Conservation (phyloP, 2,797 vertebrate genomes). For the Pachyuromys duprasi region DNA sequence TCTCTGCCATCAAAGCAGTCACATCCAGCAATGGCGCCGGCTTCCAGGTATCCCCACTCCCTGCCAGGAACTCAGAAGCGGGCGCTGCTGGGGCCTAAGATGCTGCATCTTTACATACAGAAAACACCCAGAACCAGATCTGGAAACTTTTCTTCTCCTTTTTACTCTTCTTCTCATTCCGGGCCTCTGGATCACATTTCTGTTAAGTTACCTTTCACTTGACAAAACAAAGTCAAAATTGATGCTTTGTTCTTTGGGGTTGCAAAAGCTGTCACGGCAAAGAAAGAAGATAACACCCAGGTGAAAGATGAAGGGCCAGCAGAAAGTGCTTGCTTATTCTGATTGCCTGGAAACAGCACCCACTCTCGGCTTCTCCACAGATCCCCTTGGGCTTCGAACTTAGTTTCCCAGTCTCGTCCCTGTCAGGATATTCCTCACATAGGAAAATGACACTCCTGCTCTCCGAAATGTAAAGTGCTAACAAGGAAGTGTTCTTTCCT, state of each 20-base stretch:
- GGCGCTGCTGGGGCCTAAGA: background rate
- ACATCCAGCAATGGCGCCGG: background rate
- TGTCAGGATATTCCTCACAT: background rate
- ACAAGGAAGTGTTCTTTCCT: slow-evolving; percentile 19
- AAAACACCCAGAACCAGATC: background rate
- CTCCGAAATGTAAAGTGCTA: slow-evolving; percentile 16
- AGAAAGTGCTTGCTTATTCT: background rate
- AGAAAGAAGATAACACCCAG: background rate
- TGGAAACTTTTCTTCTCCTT: background rate
- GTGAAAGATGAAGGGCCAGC: background rate
- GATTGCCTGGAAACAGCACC: background rate
- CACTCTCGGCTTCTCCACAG: background rate
- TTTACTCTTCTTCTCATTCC: background rate
- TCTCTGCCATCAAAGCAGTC: background rate
- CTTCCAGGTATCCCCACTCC: background rate
- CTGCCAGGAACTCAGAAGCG: background rate
- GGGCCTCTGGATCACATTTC: background rate
- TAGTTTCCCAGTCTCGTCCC: background rate
- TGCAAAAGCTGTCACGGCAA: background rate
- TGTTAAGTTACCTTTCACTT: background rate
- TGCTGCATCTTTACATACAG: background rate
- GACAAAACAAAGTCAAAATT: background rate
- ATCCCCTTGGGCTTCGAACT: background rate
- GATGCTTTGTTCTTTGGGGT: background rate
- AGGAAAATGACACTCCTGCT: background rate